Percentiles rank a stretch among this genome's conserved stretches.
These are phyloP conservation scores for Paradoxurus hermaphroditus DNA, from an alignment of 2,113 vertebrate species.

Conservation along the genomic window DNA sequence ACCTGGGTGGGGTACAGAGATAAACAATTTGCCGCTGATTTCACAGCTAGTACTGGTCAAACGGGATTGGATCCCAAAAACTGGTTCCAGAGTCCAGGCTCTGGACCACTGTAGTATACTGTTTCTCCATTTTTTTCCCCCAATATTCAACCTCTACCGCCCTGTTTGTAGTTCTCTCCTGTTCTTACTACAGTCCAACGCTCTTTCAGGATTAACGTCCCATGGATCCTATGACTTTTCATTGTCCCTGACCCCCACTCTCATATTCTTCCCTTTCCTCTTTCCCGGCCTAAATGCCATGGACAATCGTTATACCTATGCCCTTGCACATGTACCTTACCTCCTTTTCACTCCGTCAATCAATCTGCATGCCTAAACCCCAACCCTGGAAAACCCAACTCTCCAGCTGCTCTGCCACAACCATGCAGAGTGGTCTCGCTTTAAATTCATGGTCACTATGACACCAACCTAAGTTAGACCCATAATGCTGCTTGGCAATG, in stretches of 20 bases:
- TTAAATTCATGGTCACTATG: not conserved
- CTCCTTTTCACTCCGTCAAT: not conserved
- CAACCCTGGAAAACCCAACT: not conserved
- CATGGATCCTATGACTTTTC: not conserved
- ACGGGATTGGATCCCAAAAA: too few species aligned
- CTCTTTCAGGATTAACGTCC: not conserved
- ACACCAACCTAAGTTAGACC: not conserved
- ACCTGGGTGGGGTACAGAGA: not conserved
- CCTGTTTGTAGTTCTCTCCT: not conserved
- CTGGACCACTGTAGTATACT: not conserved
- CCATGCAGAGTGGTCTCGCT: not conserved
- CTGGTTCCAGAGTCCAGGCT: not conserved
- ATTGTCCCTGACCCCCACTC: not conserved
- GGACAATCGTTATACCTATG: not conserved
- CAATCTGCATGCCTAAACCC: rapidly evolving
- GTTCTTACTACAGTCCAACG: not conserved
- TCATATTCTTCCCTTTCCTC: not conserved
- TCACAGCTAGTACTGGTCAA: not conserved
- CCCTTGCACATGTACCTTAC: not conserved
- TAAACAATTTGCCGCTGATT: not conserved
- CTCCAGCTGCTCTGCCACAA: not conserved
- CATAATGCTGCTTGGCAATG: not conserved
- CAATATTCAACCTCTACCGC: not conserved
- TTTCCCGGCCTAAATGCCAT: not conserved
- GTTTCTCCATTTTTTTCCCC: not conserved